Evolutionary conservation across 64 coral and sea anemone species (phyloP), one percentile per base, ranked within the genome.

Genomic region (Stylophora pistillata): DNA sequence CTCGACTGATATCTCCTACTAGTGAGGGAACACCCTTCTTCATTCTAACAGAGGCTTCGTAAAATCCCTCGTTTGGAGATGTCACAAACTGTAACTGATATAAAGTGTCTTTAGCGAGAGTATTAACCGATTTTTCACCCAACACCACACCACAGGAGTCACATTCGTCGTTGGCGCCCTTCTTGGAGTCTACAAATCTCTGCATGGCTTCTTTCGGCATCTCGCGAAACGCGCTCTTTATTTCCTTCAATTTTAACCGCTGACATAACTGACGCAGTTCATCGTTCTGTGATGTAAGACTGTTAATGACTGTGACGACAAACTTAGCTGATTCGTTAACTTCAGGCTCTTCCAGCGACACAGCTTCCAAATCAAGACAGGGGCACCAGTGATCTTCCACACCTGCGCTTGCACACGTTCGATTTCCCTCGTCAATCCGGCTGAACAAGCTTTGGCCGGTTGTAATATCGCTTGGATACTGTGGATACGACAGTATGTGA

Each of bases 361-460:
- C 79, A 18, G 37, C 76, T 54, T 89, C 86, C n/a, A n/a, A n/a
- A n/a, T n/a, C n/a, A n/a, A n/a, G n/a, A n/a, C n/a, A n/a, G n/a
- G n/a, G n/a, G n/a, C 23, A 88, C 92, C 92, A 94, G 16, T 94
- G 86, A 14, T 94, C 79, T 14, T 80, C 86, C 31, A 88, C 86
- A 11, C 92, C 92, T 17, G 92, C 73, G 12, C 27, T 62, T 4
- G 69, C 58, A 47, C 92, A 94, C 25, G 87, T 77, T 15, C 92
- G 86, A 11, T 64, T 85, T 33, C 55, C 21, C 5, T 79, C 69
- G 70, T 91, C 71, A 56, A 89, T 83, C 30, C 57, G 72, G 27
- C 9, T 53, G 54, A 95, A 91, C 63, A 95, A 41, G 78, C 88
- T 95, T 72, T 82, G 55, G 16, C 89, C 94, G 27, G 61, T 70